Evolutionary conservation across 2,797 vertebrate genomes (phyloP).

Genomic region (Mycteria americana): DNA sequence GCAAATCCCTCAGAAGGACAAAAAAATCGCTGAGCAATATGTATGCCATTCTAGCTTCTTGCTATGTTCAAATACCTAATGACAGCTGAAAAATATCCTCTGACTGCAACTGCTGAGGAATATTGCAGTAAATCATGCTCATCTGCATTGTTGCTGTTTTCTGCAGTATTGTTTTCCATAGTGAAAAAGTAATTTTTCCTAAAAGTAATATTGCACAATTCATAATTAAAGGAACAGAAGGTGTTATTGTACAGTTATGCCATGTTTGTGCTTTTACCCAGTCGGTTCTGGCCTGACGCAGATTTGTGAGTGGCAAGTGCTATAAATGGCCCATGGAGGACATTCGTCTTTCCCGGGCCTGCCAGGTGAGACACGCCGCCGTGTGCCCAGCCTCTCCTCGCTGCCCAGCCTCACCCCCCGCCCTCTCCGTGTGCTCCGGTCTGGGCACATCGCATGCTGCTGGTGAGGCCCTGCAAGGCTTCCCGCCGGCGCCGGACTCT

Average conservation of each 20-base stretch:
- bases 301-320: not conserved
- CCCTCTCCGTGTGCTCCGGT: too few relatives aligned
- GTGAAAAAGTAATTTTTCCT: not conserved
- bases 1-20: not conserved
- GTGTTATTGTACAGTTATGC: not conserved
- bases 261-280: not conserved
- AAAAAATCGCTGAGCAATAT: not conserved
- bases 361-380: accelerated
- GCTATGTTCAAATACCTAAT: not conserved
- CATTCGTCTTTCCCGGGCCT: not conserved
- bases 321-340: not conserved
- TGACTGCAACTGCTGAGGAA: not conserved
- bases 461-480: not conserved
- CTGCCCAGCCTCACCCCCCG: not conserved
- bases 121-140: not conserved
- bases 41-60: not conserved
- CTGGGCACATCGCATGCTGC: accelerated
- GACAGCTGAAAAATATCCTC: not conserved
- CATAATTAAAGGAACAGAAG: not conserved
- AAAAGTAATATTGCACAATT: not conserved
- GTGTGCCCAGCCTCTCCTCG: accelerated
- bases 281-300: not conserved
- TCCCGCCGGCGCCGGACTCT: accelerated
- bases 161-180: not conserved
- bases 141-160: not conserved